Evolutionary conservation across 2,113 vertebrate species (phyloP), one percentile per base, ranked within the genome.

Genomic region (Clarias macrocephalus): DNA sequence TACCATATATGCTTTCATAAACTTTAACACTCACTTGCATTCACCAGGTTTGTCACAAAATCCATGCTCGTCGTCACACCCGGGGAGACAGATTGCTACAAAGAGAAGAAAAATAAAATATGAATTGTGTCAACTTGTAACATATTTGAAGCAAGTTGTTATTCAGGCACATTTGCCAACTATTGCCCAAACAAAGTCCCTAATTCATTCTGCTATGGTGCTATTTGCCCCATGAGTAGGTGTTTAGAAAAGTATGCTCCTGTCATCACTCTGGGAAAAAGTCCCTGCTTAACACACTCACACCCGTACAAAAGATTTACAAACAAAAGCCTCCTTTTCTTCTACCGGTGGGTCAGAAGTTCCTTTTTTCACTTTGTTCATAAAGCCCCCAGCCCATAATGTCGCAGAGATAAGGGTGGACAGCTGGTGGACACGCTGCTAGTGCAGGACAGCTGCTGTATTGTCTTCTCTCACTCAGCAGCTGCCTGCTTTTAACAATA

Each of bases 391-490:
- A 96, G 96, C 96, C 95, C 95, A 94, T 95, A 95, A 95, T 96
- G 95, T 96, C 96, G 94, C 95, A 95, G 93, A 95, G 96, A 97
- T 97, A 97, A 97, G 96, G 95, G 95, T 96, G 95, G 97, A 97
- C 98, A 99, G 98, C 98, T 99, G 98, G 98, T 96, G 95, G 97
- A 96, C 97, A 97, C 96, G 96, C 96, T 96, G 96, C 97, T 97
- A 97, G 96, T 95, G 97, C 96, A 95, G 95, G 97, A 99, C 98
- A 99, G 98, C 98, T 99, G 98, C 98, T 97, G 97, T 94, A 99
- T 99, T 99, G 98, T 99, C 95, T 97, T 95, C 95, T 94, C 96
- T 97, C 97, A 97, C 97, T 95, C 95, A 96, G 95, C 95, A 96
- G 95, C 95, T 96, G 95, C 96, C 96, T 94, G 93, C 93, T 94